phyloP scores from a whole-genome alignment of 2,113 vertebrate species.

The Sprattus sprattus region DNA sequence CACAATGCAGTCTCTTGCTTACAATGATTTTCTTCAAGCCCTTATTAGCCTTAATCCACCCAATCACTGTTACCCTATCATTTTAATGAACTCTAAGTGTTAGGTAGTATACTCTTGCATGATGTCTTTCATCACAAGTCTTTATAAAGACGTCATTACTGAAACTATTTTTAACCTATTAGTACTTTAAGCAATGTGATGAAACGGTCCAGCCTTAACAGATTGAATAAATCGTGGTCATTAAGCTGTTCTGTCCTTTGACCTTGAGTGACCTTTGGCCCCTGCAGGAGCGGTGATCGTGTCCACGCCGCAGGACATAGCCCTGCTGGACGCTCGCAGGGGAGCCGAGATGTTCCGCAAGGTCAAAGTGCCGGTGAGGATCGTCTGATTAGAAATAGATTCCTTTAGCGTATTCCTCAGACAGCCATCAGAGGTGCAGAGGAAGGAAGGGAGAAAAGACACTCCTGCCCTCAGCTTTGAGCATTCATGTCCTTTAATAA shows the following conservation, averaged over 20 bases:
- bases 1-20: background rate
- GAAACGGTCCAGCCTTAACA: background rate
- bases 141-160: background rate
- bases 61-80: background rate
- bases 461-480: background rate
- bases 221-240: background rate
- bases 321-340: slow-evolving; percentile 85
- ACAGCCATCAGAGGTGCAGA: background rate
- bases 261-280: slow-evolving; percentile 1
- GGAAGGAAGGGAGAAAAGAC: background rate
- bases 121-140: slow-evolving; percentile 1
- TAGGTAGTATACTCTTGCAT: background rate
- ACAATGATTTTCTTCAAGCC: background rate
- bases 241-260: background rate
- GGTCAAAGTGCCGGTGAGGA: slow-evolving; percentile 89
- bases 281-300: slow-evolving; percentile 89
- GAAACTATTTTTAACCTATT: background rate
- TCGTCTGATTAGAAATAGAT: background rate
- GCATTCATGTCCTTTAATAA: background rate
- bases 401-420: background rate
- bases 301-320: slow-evolving; percentile 94
- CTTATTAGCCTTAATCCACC: background rate
- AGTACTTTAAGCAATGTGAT: background rate
- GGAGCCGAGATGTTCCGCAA: slow-evolving; percentile 97
- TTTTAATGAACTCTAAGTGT: background rate